These are phyloP conservation scores for Athrips mouffetella DNA, from an alignment of 2,888 invertebrate species.

Conservation along the genomic window DNA sequence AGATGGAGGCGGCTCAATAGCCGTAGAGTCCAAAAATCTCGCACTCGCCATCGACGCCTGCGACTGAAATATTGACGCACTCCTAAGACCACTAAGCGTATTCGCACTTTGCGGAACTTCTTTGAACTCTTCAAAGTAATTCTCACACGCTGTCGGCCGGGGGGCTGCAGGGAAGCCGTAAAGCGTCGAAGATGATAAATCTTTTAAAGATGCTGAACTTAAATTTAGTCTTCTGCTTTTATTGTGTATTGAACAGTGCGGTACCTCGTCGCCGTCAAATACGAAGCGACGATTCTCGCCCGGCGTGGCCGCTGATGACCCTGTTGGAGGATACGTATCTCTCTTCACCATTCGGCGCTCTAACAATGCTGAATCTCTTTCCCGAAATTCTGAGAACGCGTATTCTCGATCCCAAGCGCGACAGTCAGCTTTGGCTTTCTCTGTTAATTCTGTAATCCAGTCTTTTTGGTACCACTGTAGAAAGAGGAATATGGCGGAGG, in stretches of 20 bases:
- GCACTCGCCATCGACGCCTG: constrained; percentile 82
- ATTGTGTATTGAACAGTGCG: constrained; percentile 76
- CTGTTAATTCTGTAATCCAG: constrained; percentile 74
- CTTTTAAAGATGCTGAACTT: constrained; percentile 78
- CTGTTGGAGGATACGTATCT: constrained; percentile 64
- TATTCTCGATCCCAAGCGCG: constrained; percentile 74
- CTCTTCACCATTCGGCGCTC: constrained; percentile 71
- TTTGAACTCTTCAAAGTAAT: constrained; percentile 76
- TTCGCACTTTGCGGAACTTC: constrained; percentile 76
- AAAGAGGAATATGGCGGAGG: constrained; percentile 91
- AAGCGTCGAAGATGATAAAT: constrained; percentile 74
- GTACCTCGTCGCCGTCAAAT: constrained; percentile 79
- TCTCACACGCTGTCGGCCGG: constrained; percentile 79
- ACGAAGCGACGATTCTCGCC: constrained; percentile 80
- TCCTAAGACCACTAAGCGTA: constrained; percentile 65
- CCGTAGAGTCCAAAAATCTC: constrained; percentile 83
- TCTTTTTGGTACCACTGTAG: constrained; percentile 87
- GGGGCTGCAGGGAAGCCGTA: constrained; percentile 83
- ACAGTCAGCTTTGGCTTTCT: constrained; percentile 70
- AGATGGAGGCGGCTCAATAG: constrained; percentile 80
- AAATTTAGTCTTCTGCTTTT: constrained; percentile 71
- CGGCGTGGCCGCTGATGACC: constrained; percentile 69
- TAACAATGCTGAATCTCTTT: constrained; percentile 61
- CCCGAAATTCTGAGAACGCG: constrained; percentile 69
- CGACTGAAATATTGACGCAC: constrained; percentile 72